Conservation (phyloP, 2,113 vertebrate species). For the Leptocoma aspasia region DNA sequence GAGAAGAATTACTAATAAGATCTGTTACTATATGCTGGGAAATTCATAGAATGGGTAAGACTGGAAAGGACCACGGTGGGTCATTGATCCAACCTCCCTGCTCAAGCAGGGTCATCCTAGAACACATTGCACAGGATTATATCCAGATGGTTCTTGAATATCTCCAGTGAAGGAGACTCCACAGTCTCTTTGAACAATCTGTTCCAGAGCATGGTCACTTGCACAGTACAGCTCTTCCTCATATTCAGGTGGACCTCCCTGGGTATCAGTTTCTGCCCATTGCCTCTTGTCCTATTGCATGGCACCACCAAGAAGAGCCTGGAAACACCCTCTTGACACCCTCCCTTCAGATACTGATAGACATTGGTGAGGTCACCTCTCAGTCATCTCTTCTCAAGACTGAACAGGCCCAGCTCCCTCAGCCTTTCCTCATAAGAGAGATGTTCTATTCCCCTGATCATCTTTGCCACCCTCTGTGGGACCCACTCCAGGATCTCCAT, state of each 20-base stretch:
- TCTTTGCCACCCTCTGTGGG: too few relatives aligned
- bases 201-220: accelerated
- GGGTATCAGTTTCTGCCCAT: not conserved
- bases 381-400: accelerated
- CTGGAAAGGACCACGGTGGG: not conserved
- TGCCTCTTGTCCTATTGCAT: not conserved
- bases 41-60: not conserved
- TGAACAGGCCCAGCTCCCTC: not conserved
- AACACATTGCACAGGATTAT: not conserved
- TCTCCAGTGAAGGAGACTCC: not conserved
- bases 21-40: not conserved
- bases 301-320: not conserved
- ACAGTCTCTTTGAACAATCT: not conserved
- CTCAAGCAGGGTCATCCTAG: not conserved
- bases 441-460: accelerated
- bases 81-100: not conserved
- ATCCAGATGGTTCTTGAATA: not conserved
- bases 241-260: not conserved
- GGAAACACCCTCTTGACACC: not conserved
- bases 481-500: not conserved
- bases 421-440: not conserved
- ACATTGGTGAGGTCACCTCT: not conserved
- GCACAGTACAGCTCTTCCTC: not conserved
- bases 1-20: not conserved
- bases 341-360: not conserved